phyloP scores from a whole-genome alignment of 2,797 vertebrate genomes.

The Argentina silus region DNA sequence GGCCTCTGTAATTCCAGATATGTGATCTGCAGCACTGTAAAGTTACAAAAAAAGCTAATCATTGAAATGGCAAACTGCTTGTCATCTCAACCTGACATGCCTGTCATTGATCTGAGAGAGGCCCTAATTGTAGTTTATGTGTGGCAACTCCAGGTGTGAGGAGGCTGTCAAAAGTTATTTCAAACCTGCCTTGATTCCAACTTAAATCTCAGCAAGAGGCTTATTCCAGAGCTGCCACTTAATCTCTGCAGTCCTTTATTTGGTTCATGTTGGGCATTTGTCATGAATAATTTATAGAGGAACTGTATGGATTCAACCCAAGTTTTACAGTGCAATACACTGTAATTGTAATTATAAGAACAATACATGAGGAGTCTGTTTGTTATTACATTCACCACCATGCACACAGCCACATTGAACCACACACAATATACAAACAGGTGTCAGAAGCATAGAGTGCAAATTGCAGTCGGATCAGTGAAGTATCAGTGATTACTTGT shows the following conservation, averaged over 20 bases:
- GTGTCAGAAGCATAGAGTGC: neutral
- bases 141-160: neutral
- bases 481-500: conserved; percentile 7
- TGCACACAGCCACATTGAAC: neutral
- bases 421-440: neutral
- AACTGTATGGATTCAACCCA: neutral
- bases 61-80: neutral
- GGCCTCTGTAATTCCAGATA: neutral
- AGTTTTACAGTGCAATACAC: no score
- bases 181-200: neutral
- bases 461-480: neutral
- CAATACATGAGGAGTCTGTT: no score
- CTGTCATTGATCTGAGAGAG: conserved; percentile 4
- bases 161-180: conserved; percentile 4
- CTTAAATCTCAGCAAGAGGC: neutral
- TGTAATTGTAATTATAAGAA: no score
- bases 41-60: neutral
- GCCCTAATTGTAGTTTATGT: neutral
- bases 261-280: neutral
- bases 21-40: neutral
- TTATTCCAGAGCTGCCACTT: neutral
- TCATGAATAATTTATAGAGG: neutral
- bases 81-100: neutral
- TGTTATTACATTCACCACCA: neutral
- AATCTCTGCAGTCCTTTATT: neutral